These are phyloP conservation scores for Dryadula phaetusa DNA, from an alignment of 2,888 invertebrate species.

Conservation along the genomic window DNA sequence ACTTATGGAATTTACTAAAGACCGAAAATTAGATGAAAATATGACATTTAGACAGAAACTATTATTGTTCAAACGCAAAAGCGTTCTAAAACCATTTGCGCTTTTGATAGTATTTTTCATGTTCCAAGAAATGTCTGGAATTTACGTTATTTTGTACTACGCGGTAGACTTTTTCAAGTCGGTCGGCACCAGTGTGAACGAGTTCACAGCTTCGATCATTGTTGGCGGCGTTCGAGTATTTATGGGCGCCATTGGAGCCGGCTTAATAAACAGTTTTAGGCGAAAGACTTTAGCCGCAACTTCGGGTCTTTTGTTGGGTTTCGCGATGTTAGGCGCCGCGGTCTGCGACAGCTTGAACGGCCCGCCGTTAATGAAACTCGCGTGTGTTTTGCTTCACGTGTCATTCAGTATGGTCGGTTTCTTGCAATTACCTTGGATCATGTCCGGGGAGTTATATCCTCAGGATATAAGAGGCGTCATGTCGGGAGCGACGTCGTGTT, in stretches of 20 bases:
- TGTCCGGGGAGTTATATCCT: conserved; percentile 90
- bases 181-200: conserved; percentile 86
- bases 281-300: conserved; percentile 86
- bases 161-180: conserved; percentile 89
- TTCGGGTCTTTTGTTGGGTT: conserved; percentile 87
- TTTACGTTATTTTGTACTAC: conserved; percentile 89
- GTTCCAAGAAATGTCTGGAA: conserved; percentile 89
- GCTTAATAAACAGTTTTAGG: conserved; percentile 86
- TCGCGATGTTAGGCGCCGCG: conserved; percentile 87
- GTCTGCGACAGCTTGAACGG: conserved; percentile 83
- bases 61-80: conserved; percentile 75
- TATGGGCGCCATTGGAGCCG: conserved; percentile 87
- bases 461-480: conserved; percentile 87
- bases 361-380: conserved; percentile 76
- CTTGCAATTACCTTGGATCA: conserved; percentile 89
- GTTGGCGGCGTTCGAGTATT: conserved; percentile 87
- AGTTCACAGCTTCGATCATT: conserved; percentile 88
- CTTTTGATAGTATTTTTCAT: conserved; percentile 87
- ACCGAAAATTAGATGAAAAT: conserved; percentile 65
- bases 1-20: conserved; percentile 84
- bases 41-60: conserved; percentile 73
- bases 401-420: conserved; percentile 90
- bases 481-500: conserved; percentile 88
- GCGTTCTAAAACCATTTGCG: conserved; percentile 87
- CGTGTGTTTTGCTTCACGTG: conserved; percentile 87